Base-by-base conservation (phyloP, 1,140 invertebrate genomes). In the Phymorhynchus buccinoides region DNA sequence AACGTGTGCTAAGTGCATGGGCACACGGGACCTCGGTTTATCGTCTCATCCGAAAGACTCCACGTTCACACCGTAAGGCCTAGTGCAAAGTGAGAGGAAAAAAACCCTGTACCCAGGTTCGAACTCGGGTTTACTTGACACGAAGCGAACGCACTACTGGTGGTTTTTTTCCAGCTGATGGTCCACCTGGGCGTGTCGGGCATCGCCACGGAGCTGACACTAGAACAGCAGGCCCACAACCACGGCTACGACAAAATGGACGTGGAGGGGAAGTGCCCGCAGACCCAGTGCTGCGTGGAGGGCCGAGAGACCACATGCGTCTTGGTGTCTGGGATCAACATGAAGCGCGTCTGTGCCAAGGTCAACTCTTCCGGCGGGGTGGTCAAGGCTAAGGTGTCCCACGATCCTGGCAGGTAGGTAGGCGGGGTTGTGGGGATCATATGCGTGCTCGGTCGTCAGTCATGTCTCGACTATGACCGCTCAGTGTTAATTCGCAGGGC, bases 181-280 rank as follows among this genome's bases (percentile, higher is more conserved):
- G 92, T 94, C 16, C 94, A 94, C 89, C 94, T 94, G 37, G 94
- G 94, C 71, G 94, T 94, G n/a, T 94, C 94, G n/a, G 91, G 93
- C n/a, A 91, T 93, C 30, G 94, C 94, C 9, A 90, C 90, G 66
- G 91, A 91, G 77, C 85, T 94, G 22, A 94, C 93, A 0, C 79
- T 94, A 52, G 94, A 94, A 87, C 93, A 94, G 86, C 86, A 88
- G 68, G 94, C 93, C 41, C 93, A 93, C 88, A 94, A 94, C 87
- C 88, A 90, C 84, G 94, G 93, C 1, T 94, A 94, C 87, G 85
- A 89, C 62, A 91, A 90, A 52, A 79, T 86, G 14, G 94, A 94
- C 87, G 90, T 94, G 27, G 84, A 85, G 78, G 90, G 92, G 18
- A 83, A 48, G 56, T 86, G 86, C 44, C 93, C 93, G 14, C 41